Conservation (phyloP, 2,113 vertebrate genomes). For the Atherinomorus stipes region DNA sequence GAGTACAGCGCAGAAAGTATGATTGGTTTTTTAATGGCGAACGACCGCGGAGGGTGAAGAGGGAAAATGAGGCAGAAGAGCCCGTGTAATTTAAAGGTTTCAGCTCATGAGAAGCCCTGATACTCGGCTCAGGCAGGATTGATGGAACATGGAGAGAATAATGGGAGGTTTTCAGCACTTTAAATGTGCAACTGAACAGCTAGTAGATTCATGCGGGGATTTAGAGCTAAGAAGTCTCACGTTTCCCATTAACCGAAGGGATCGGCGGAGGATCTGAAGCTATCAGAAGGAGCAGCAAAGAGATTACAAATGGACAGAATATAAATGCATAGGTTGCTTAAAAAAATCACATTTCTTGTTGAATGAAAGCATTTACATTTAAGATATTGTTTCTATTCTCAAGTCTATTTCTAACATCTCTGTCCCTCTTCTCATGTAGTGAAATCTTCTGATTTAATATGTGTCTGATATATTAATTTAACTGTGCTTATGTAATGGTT, state of each 20-base stretch:
- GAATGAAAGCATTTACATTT: neutral
- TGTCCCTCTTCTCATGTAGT: neutral
- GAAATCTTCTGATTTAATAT: constrained; percentile 19
- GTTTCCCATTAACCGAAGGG: constrained; percentile 11
- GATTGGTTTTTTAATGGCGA: constrained; percentile 48
- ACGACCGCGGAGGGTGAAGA: neutral
- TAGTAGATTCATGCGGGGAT: neutral
- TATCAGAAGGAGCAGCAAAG: neutral
- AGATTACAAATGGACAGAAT: neutral
- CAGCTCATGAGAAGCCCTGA: neutral
- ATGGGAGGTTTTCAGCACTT: constrained; percentile 20
- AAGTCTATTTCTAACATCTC: neutral
- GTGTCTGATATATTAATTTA: constrained; percentile 10
- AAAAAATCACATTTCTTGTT: neutral
- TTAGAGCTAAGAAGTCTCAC: neutral
- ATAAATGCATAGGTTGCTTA: neutral
- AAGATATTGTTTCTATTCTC: neutral
- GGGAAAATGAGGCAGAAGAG: constrained; percentile 36
- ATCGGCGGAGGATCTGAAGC: constrained; percentile 2
- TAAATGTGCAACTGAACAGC: constrained; percentile 6
- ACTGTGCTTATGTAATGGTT: neutral
- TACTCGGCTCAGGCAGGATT: neutral
- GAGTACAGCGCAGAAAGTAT: neutral
- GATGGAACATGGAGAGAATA: neutral
- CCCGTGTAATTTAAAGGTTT: constrained; percentile 7